Base-by-base conservation (phyloP, 2,888 invertebrate genomes). In the Choristoneura rosaceana region DNA sequence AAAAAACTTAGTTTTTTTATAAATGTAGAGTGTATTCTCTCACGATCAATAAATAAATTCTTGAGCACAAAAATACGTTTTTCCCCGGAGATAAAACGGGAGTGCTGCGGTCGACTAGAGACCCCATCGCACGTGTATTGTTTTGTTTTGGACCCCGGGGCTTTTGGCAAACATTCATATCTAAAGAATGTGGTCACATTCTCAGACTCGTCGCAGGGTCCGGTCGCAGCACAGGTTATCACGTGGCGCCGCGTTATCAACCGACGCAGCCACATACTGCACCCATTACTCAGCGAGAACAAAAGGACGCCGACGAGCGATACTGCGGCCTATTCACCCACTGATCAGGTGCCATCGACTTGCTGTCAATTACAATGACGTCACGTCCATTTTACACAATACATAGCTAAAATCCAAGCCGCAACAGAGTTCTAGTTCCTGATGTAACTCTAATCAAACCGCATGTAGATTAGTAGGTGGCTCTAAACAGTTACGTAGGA, bases 221-320 rank as follows among this genome's bases (percentile, higher is more conserved):
- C 70, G 69, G 70, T 71, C 73, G 76, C 55, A 25, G 82, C 80
- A 79, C 77, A 82, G 81, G 83, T 81, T 83, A 82, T 82, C 82
- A 65, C 73, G 78, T 80, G 83, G 82, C 84, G 83, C 81, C 82
- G 74, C 59, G 76, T 81, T 82, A 84, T 82, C 82, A 79, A 85
- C 86, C 78, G 63, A n/a, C 71, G 69, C 78, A 55, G 4, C 55
- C 55, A 78, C 87, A 88, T 87, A 82, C 85, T 83, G 81, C 78
- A 80, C 75, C 81, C 76, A 80, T 89, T 87, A 88, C 81, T 87
- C 87, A 87, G 75, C 63, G 34, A 58, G 71, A 60, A 67, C 67
- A 67, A 71, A 67, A 62, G 67, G 52, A 25, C 15, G 17, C 52
- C 12, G 7, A 47, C 38, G 38, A 41, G 64, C 45, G 60, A 70